Evolutionary conservation across 2,888 invertebrate genomes (phyloP), one percentile per base, ranked within the genome.

Genomic region (Eristalinus aeneus): DNA sequence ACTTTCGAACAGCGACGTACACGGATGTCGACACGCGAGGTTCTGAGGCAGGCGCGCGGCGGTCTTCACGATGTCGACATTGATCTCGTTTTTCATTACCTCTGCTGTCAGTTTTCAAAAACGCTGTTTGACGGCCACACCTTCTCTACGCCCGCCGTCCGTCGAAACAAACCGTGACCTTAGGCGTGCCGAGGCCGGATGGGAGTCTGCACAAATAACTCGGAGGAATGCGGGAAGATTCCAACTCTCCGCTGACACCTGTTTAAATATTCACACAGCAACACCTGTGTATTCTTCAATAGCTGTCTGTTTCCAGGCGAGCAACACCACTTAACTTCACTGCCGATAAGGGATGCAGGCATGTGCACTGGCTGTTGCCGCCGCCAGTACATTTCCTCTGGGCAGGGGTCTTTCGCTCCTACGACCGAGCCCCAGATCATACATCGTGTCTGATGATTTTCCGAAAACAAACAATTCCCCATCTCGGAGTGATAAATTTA

Each of bases 401-500:
- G 46, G 46, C 16, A 65, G 65, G 65, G 65, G 65, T 65, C 74
- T 75, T 67, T 65, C 64, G 11, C n/a, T 16, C 22, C 16, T 20
- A 27, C 64, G 31, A 11, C 5, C 23, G 22, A 11, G 23, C 4
- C 9, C 32, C n/a, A 36, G 34, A 36, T 46, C 73, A 67, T 61
- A 53, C 54, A 67, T 11, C 69, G 67, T 64, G 77, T 69, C 46
- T 83, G 77, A 77, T 83, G 76, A 77, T 63, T 73, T 68, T 65
- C 27, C 16, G 22, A 69, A 71, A 75, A 81, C 73, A 78, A 74
- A 77, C 68, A 69, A 73, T 58, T 65, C 73, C 56, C 53, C 58
- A 68, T 63, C 46, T 46, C 46, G 46, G 58, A 84, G 79, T 79
- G 79, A 84, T 84, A 84, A 84, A 84, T 71, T 84, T 84, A 79